Evolutionary conservation across 64 coral and sea anemone species (phyloP).

Genomic region (Acropora yongei): DNA sequence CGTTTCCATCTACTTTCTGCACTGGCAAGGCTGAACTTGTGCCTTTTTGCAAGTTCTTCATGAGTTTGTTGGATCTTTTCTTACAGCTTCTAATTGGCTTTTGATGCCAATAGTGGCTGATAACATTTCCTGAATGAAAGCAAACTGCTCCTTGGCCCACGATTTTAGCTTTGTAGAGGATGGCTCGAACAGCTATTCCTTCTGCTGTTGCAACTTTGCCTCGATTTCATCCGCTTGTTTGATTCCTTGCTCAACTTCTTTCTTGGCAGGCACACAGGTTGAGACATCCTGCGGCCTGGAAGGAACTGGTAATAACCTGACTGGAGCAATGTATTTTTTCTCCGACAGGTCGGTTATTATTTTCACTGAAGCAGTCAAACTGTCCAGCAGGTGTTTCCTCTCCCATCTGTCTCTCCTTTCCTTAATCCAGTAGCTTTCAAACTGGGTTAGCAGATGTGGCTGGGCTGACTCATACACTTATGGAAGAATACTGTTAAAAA

Average conservation of each 20-base stretch:
- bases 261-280: conserved; percentile 12
- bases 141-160: conserved; percentile 52
- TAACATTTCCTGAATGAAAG: conserved; percentile 16
- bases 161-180: conserved; percentile 15
- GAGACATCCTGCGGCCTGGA: conserved; percentile 33
- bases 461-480: conserved; percentile 26
- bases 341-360: conserved; percentile 2
- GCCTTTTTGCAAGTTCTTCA: background rate
- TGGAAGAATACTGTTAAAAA: conserved; percentile 33
- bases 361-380: background rate
- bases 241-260: background rate
- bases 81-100: background rate
- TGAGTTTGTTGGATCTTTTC: conserved; percentile 26
- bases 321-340: conserved; percentile 29
- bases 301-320: conserved; percentile 26
- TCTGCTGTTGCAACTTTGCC: background rate
- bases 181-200: conserved; percentile 24
- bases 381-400: conserved; percentile 2
- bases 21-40: conserved; percentile 34
- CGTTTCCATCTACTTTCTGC: background rate
- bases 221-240: background rate
- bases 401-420: conserved; percentile 11
- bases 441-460: conserved; percentile 16
- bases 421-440: conserved; percentile 25
- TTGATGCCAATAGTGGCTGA: background rate